Evolutionary conservation across 1,140 invertebrate genomes (phyloP).

Genomic region (Dendroctonus ponderosae): DNA sequence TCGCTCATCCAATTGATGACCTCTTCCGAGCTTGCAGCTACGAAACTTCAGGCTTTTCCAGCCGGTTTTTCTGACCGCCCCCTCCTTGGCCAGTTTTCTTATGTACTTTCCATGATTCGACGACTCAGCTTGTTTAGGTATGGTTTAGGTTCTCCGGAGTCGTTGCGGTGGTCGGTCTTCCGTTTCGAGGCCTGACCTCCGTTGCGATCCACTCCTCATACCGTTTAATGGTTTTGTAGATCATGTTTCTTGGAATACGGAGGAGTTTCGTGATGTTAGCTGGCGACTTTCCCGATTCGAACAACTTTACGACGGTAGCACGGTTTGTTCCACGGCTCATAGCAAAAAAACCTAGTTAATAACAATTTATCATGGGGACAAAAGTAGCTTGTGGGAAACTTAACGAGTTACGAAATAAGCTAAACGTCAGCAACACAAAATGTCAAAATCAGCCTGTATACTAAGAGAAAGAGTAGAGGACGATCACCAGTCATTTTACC

Average conservation of each 20-base stretch:
- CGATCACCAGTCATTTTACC: too few species aligned
- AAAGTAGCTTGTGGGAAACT: background rate
- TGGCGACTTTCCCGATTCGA: constrained; percentile 1
- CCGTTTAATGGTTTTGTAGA: background rate
- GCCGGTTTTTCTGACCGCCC: background rate
- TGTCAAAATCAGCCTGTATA: background rate
- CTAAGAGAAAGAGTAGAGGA: too few species aligned
- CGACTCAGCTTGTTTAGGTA: background rate
- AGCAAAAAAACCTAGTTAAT: background rate
- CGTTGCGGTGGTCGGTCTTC: constrained; percentile 3
- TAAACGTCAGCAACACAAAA: background rate
- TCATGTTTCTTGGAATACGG: background rate
- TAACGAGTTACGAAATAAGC: background rate
- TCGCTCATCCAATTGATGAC: background rate
- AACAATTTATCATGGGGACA: background rate
- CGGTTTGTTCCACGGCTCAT: background rate
- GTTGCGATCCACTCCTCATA: background rate
- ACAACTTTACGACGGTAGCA: background rate
- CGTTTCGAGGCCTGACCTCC: background rate
- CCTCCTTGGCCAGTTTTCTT: constrained; percentile 1
- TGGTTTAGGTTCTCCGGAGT: background rate
- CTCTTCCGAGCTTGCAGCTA: constrained; percentile 1
- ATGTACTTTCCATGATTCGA: background rate
- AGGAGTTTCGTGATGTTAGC: background rate
- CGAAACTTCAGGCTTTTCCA: background rate